Evolutionary conservation across 2,888 invertebrate species (phyloP).

Genomic region (Selenia dentaria): DNA sequence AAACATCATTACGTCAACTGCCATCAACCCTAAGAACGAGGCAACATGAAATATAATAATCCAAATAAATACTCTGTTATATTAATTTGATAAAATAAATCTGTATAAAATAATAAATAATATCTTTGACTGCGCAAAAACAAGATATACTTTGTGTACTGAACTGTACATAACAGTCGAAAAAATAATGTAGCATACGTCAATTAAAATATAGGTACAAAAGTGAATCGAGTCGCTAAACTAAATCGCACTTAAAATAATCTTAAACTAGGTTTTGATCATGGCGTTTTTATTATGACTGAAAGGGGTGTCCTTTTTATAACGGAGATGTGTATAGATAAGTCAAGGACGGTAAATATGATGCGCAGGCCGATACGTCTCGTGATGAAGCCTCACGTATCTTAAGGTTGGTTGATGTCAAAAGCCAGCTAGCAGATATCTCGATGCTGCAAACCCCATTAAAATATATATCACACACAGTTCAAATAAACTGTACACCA

Average conservation of each 20-base stretch:
- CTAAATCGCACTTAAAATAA: slow-evolving; percentile 71
- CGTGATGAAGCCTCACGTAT: slow-evolving; percentile 73
- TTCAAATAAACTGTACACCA: slow-evolving; percentile 61
- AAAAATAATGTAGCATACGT: slow-evolving; percentile 54
- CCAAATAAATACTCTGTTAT: slow-evolving; percentile 68
- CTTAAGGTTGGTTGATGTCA: slow-evolving; percentile 81
- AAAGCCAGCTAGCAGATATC: slow-evolving; percentile 84
- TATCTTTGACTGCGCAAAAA: slow-evolving; percentile 67
- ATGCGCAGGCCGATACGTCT: slow-evolving; percentile 74
- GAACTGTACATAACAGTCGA: slow-evolving; percentile 73
- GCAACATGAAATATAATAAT: slow-evolving; percentile 63
- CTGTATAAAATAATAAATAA: slow-evolving; percentile 66
- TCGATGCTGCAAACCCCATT: slow-evolving; percentile 84
- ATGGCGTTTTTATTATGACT: slow-evolving; percentile 77
- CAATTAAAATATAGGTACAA: slow-evolving; percentile 77
- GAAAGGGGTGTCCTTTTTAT: slow-evolving; percentile 57
- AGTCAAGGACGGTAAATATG: slow-evolving; percentile 78
- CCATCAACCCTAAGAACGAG: slow-evolving; percentile 63
- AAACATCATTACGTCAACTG: slow-evolving; percentile 56
- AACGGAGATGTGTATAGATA: slow-evolving; percentile 47
- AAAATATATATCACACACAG: slow-evolving; percentile 76
- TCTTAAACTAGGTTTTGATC: slow-evolving; percentile 74
- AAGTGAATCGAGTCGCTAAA: slow-evolving; percentile 65
- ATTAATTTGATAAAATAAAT: slow-evolving; percentile 68
- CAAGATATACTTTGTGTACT: slow-evolving; percentile 70